A percentile compares a stretch with the other conserved stretches of the same genome.
phyloP scores from a whole-genome alignment of 2,888 invertebrate species.

The Limenitis camilla region DNA sequence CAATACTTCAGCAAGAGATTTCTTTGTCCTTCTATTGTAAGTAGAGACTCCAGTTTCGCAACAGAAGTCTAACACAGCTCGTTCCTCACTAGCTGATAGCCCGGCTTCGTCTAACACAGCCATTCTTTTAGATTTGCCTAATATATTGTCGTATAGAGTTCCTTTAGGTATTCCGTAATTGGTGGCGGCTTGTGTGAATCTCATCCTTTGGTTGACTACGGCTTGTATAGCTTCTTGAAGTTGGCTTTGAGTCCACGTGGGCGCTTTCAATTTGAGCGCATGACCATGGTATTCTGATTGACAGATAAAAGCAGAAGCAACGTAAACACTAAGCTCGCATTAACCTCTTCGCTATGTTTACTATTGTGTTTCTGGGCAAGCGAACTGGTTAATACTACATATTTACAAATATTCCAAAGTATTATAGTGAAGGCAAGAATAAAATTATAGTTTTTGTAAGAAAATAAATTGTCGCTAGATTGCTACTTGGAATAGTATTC shows the following conservation, averaged over 20 bases:
- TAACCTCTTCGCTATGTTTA: too few relatives aligned
- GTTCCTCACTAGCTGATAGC: slow-evolving; percentile 76
- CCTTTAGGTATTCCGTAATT: slow-evolving; percentile 84
- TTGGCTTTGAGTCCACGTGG: slow-evolving; percentile 83
- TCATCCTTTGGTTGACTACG: slow-evolving; percentile 83
- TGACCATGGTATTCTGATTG: slow-evolving; percentile 72
- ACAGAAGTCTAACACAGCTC: slow-evolving; percentile 80
- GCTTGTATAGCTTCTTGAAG: slow-evolving; percentile 85
- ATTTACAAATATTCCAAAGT: too few relatives aligned
- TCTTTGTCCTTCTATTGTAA: slow-evolving; percentile 82
- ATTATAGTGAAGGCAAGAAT: too few relatives aligned
- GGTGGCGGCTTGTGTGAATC: slow-evolving; percentile 83
- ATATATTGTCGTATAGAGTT: slow-evolving; percentile 84
- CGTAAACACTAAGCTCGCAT: slow-evolving; percentile 18
- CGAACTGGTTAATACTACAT: neutral
- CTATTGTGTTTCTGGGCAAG: too few relatives aligned
- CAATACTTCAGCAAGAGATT: slow-evolving; percentile 77
- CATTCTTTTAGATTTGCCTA: slow-evolving; percentile 85
- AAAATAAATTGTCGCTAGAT: slow-evolving; percentile 12
- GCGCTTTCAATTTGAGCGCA: slow-evolving; percentile 82
- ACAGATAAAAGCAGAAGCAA: slow-evolving; percentile 43
- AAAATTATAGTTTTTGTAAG: too few relatives aligned
- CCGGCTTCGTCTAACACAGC: slow-evolving; percentile 82
- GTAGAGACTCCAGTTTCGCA: slow-evolving; percentile 81
- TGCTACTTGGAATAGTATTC: slow-evolving; percentile 14